These are phyloP conservation scores for Conchocele bisecta DNA, from an alignment of 2,888 invertebrate genomes.

Conservation along the genomic window DNA sequence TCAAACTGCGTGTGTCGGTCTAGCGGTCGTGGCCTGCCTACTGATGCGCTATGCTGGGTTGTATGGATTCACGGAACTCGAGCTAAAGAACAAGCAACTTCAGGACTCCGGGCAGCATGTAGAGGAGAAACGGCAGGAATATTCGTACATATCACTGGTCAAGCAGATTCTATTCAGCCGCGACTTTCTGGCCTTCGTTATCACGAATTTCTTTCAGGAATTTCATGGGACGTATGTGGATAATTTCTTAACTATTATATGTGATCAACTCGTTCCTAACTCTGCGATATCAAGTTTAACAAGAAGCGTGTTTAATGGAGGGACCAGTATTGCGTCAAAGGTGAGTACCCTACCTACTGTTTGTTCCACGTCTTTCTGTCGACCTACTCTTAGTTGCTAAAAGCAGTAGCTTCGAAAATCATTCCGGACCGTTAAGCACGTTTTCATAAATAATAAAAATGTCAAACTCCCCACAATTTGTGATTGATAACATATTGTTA, in stretches of 20 bases:
- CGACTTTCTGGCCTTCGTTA: slow-evolving; percentile 72
- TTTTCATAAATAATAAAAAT: no score
- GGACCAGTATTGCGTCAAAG: slow-evolving; percentile 54
- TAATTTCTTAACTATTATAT: slow-evolving; percentile 69
- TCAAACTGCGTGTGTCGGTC: slow-evolving; percentile 71
- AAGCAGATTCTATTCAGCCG: slow-evolving; percentile 64
- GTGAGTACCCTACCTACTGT: slow-evolving; percentile 60
- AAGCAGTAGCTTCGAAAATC: no score
- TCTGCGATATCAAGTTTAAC: slow-evolving; percentile 50
- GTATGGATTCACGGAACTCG: slow-evolving; percentile 69
- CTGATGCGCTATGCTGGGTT: slow-evolving; percentile 69
- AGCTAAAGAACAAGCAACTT: slow-evolving; percentile 44
- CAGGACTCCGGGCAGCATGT: neutral
- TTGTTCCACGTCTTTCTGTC: no score
- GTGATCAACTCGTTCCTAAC: slow-evolving; percentile 66
- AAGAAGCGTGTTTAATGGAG: slow-evolving; percentile 69
- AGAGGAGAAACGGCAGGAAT: slow-evolving; percentile 15
- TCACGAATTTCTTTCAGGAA: slow-evolving; percentile 71
- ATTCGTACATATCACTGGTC: slow-evolving; percentile 56
- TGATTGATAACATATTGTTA: no score
- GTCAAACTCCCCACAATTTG: no score
- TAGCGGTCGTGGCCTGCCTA: slow-evolving; percentile 66
- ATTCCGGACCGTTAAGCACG: no score
- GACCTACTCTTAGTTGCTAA: no score
- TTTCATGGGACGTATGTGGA: slow-evolving; percentile 64